Base-by-base conservation (phyloP, 1,140 invertebrate species). In the Drosophila sucinea region DNA sequence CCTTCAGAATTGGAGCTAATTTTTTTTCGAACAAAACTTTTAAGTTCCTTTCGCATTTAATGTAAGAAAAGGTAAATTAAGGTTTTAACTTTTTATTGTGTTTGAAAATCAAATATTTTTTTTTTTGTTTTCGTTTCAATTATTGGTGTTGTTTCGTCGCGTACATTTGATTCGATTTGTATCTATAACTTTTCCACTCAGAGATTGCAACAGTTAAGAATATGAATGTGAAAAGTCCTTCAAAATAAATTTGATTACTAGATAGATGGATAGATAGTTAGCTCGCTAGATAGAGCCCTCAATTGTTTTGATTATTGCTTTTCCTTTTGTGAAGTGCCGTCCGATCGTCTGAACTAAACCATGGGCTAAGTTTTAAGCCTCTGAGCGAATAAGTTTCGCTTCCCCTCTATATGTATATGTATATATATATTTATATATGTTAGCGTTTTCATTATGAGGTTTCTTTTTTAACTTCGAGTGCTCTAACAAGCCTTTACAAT, bases 401-500 rank as follows among this genome's bases (percentile, higher is more conserved):
- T 17, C 7, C 33, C 7, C 33, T 79, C 23, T 56, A 35, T 29
- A 23, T 40, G 11, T 17, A 60, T 61, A 29, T 74, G 55, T 56
- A 66, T 62, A 67, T 72, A 57, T 55, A 68, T 17, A n/a, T 33
- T 23, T 61, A 54, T 64, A 70, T 56, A 76, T 75, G 62, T 79
- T 65, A 79, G 67, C 44, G 44, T 23, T 72, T 66, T 87, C 84
- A 86, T 86, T 83, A 83, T 87, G 84, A 83, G 79, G 30, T 35
- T 35, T 35, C 6, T 35, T 44, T 51, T 89, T 65, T 57, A 69
- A 70, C 47, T 74, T 89, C 73, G 84, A 87, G 83, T 87, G 84
- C 63, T 68, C 70, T 74, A 81, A 87, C 84, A 87, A 87, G 84
- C 85, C 84, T 84, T 87, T 89, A 87, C 84, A 87, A 84, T 89